Percentiles rank a stretch among this genome's conserved stretches.
phyloP scores from a whole-genome alignment of 2,888 invertebrate genomes.

The Eristalinus sepulchralis region DNA sequence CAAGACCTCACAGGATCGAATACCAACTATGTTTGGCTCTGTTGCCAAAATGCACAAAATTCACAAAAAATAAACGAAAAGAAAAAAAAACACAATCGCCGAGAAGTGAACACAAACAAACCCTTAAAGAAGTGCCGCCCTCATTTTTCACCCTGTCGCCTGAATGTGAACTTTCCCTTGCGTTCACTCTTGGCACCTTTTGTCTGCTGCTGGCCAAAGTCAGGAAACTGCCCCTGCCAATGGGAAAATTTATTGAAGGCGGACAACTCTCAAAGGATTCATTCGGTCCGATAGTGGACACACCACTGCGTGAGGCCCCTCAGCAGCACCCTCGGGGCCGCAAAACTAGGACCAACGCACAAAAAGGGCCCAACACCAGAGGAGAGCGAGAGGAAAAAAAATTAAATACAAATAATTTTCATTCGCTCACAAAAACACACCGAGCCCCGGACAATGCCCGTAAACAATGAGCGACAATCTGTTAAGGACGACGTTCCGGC shows the following conservation, averaged over 20 bases:
- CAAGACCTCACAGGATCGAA: conserved; percentile 63
- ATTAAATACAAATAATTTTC: conserved; percentile 64
- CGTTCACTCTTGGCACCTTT: background rate
- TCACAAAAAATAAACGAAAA: conserved; percentile 4
- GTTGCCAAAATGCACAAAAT: conserved; percentile 61
- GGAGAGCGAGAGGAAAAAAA: conserved; percentile 21
- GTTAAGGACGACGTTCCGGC: conserved; percentile 46
- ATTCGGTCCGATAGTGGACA: conserved; percentile 52
- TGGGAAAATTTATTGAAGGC: conserved; percentile 70
- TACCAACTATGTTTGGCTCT: conserved; percentile 36
- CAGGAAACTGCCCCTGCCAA: conserved; percentile 49
- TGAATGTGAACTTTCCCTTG: conserved; percentile 44
- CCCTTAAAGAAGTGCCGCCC: conserved; percentile 61
- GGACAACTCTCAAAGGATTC: conserved; percentile 71
- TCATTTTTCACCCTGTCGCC: conserved; percentile 36
- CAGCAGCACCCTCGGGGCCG: conserved; percentile 48
- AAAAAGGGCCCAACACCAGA: conserved; percentile 10
- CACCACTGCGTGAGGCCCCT: conserved; percentile 56
- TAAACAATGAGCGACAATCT: conserved; percentile 65
- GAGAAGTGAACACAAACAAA: conserved; percentile 59
- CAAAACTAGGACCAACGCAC: conserved; percentile 38
- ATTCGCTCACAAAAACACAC: conserved; percentile 41
- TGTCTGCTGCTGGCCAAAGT: background rate
- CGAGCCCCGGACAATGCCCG: conserved; percentile 45
- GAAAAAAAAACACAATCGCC: background rate